A percentile compares a stretch with the other conserved stretches of the same genome.
Evolutionary conservation across 2,797 vertebrate species (phyloP).

Genomic region (Poeciliopsis turneri): DNA sequence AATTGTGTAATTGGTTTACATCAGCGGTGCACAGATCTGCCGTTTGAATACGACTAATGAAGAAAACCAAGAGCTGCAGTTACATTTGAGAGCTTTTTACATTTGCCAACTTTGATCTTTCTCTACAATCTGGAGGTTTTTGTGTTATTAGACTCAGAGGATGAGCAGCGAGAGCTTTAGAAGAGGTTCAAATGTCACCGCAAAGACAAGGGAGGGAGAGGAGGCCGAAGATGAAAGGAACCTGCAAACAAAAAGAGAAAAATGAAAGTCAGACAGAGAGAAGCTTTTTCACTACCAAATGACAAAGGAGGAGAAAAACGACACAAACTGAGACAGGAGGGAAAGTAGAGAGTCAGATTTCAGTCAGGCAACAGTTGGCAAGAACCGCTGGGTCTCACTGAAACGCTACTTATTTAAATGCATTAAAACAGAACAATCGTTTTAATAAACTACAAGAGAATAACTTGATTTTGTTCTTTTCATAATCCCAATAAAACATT

Average conservation of each 20-base stretch:
- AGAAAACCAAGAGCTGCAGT: slow-evolving; percentile 52
- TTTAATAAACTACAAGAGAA: background rate
- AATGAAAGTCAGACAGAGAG: slow-evolving; percentile 19
- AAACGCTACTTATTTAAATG: background rate
- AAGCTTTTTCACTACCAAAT: slow-evolving; percentile 24
- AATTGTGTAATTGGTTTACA: slow-evolving; percentile 67
- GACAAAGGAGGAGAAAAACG: slow-evolving; percentile 2
- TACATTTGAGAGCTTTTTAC: slow-evolving; percentile 52
- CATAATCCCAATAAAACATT: too few species aligned
- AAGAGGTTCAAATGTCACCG: slow-evolving; percentile 25
- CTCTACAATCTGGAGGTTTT: slow-evolving; percentile 41
- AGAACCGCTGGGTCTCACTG: background rate
- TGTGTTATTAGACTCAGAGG: slow-evolving; percentile 58
- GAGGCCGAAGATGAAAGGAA: slow-evolving; percentile 28
- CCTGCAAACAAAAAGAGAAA: slow-evolving; percentile 12
- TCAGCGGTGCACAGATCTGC: slow-evolving; percentile 48
- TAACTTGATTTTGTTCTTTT: too few species aligned
- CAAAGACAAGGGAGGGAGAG: slow-evolving; percentile 28
- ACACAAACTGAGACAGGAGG: background rate
- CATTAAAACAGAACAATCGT: background rate
- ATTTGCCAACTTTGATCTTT: slow-evolving; percentile 68
- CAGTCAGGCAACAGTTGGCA: slow-evolving; percentile 4
- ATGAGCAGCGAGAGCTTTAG: slow-evolving; percentile 45
- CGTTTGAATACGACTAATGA: slow-evolving; percentile 53
- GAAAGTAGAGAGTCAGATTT: background rate